Base-by-base conservation (phyloP, 2,888 invertebrate species). In the Lycophotia porphyrea region DNA sequence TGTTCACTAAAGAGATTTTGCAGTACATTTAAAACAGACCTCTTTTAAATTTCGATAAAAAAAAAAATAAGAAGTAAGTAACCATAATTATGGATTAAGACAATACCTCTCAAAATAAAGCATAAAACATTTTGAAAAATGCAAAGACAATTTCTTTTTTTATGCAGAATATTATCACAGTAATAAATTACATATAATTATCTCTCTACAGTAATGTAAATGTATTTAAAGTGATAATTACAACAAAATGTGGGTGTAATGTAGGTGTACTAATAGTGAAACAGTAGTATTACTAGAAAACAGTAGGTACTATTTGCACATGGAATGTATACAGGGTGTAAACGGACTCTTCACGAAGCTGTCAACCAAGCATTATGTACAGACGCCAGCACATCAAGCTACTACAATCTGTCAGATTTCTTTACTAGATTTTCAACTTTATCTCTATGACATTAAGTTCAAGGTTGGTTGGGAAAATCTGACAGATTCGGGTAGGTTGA, bases 141-240 rank as follows among this genome's bases (percentile, higher is more conserved):
- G 15, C 24, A 49, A 39, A 24, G 8, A 8, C 0, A 15, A 13
- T 7, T 24, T 31, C 9, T 36, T 72, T 18, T 52, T 42, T 13
- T n/a, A n/a, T 44, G 18, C 24, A 31, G 24, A 36, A 36, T 21
- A 18, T 9, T 13, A 21, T n/a, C 8, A 31, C 31, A 63, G 31
- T 15, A 31, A 68, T 52, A 76, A 36, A 52, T 31, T 36, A n/a
- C n/a, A n/a, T n/a, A 69, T n/a, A 36, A 13, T 44, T 70, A 34
- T 47, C 0, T 4, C n/a, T 44, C 24, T 3, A 61, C 9, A 27
- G 34, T 58, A 21, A 44, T 52, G 7, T n/a, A n/a, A n/a, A n/a
- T 61, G 13, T 34, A 15, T 58, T 67, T 75, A 42, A 77, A 79
- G 27, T n/a, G 11, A 9, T 49, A n/a, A n/a, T 58, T 71, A 36